Evolutionary conservation across 2,797 vertebrate genomes (phyloP).

Genomic region (Gallinago nigripennis): DNA sequence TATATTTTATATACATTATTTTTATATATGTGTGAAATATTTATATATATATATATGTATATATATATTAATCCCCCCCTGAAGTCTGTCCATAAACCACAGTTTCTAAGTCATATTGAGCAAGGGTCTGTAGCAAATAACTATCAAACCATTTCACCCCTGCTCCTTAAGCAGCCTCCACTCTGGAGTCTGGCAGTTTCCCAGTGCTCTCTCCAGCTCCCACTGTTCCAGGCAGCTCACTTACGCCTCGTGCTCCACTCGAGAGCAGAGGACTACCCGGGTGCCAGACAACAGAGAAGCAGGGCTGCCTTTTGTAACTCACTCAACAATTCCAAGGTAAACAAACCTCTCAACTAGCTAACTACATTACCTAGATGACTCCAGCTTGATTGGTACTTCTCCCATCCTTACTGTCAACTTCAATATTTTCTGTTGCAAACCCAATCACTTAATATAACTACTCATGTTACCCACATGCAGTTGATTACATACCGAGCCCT

Average conservation of each 20-base stretch:
- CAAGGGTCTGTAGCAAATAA: not conserved
- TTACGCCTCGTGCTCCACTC: not conserved
- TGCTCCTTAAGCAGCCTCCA: not conserved
- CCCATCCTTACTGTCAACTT: not conserved
- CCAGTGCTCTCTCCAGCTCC: not conserved
- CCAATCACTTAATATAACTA: not conserved
- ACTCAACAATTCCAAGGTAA: not conserved
- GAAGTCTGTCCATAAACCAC: not conserved
- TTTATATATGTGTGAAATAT: not conserved
- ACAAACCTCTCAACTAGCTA: conserved; percentile 14
- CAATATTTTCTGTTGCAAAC: conserved; percentile 13
- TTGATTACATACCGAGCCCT: not conserved
- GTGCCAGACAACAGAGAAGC: not conserved
- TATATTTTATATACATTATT: not conserved
- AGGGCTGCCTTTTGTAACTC: not conserved
- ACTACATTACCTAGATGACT: not conserved
- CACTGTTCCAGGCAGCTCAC: not conserved
- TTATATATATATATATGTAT: not conserved
- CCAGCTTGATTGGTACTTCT: not conserved
- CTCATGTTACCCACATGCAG: conserved; percentile 6
- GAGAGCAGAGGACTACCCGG: not conserved
- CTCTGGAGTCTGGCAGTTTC: not conserved
- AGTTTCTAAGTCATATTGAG: not conserved
- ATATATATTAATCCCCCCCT: not conserved
- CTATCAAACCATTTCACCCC: not conserved